These are phyloP conservation scores for Ochropacha duplaris DNA, from an alignment of 2,888 invertebrate genomes.

Conservation along the genomic window DNA sequence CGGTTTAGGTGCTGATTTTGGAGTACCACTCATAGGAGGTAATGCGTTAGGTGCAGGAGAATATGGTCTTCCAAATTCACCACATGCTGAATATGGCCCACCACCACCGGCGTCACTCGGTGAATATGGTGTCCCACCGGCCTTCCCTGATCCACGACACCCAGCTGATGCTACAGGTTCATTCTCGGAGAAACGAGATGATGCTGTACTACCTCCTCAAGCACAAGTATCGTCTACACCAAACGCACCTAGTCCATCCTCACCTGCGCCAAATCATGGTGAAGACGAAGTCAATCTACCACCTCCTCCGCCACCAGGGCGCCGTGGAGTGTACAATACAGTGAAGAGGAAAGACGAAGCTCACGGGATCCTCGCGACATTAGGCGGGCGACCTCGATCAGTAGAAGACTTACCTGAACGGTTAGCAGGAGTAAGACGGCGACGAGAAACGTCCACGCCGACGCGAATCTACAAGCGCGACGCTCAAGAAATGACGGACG, in stretches of 20 bases:
- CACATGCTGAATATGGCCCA: slow-evolving; percentile 87
- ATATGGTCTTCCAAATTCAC: slow-evolving; percentile 82
- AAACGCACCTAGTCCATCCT: slow-evolving; percentile 81
- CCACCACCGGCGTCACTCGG: slow-evolving; percentile 85
- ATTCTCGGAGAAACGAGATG: slow-evolving; percentile 91
- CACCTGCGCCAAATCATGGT: slow-evolving; percentile 82
- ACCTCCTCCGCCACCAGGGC: slow-evolving; percentile 93
- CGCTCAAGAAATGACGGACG: slow-evolving; percentile 95
- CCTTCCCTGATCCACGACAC: slow-evolving; percentile 93
- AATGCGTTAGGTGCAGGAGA: slow-evolving; percentile 85
- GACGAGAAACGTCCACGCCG: slow-evolving; percentile 85
- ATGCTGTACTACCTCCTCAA: slow-evolving; percentile 91
- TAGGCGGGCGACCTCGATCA: slow-evolving; percentile 94
- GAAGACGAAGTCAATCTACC: slow-evolving; percentile 88
- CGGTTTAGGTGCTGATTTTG: slow-evolving; percentile 86
- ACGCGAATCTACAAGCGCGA: slow-evolving; percentile 92
- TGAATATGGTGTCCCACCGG: slow-evolving; percentile 90
- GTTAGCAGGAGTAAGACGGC: slow-evolving; percentile 88
- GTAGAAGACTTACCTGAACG: slow-evolving; percentile 92
- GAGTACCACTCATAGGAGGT: slow-evolving; percentile 85
- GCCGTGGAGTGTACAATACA: slow-evolving; percentile 90
- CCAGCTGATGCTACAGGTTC: slow-evolving; percentile 92
- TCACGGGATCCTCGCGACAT: slow-evolving; percentile 90
- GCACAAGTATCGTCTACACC: slow-evolving; percentile 90
- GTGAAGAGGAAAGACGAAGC: slow-evolving; percentile 92